Evolutionary conservation across 2,113 vertebrate species (phyloP).

Genomic region (Harpagus bidentatus): DNA sequence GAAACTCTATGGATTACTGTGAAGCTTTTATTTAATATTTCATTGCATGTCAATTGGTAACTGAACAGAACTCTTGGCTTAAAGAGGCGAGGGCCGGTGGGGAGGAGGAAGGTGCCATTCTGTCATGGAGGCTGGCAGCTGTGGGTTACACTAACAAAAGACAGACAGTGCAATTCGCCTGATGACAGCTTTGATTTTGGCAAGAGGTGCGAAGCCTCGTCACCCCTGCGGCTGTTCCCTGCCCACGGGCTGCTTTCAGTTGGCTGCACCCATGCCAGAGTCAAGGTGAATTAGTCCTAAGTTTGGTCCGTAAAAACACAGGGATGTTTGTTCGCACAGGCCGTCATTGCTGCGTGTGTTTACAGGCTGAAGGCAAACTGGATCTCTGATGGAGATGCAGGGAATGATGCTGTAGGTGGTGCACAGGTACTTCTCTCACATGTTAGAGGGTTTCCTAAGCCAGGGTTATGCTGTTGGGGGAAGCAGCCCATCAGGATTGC

Average conservation of each 20-base stretch:
- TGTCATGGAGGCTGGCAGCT: not conserved
- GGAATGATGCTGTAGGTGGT: too few relatives aligned
- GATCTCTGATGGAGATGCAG: not conserved
- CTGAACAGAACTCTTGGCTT: not conserved
- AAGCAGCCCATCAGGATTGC: not conserved
- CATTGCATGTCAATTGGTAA: not conserved
- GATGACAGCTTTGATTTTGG: not conserved
- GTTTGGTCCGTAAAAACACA: not conserved
- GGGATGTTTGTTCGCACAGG: not conserved
- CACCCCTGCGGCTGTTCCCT: not conserved
- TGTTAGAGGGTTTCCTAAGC: not conserved
- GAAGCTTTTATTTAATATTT: constrained; percentile 16
- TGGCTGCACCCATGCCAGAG: not conserved
- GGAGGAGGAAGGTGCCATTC: not conserved
- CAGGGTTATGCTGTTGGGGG: not conserved
- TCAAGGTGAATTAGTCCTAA: too few relatives aligned
- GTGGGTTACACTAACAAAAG: not conserved
- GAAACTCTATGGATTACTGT: constrained; percentile 39
- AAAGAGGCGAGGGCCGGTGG: not conserved
- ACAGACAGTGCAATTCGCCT: not conserved
- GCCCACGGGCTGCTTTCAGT: not conserved
- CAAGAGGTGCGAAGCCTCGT: not conserved
- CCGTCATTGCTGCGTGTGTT: rapidly evolving
- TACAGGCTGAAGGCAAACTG: not conserved
- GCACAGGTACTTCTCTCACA: not conserved